These are phyloP conservation scores for Gobiocypris rarus DNA, from an alignment of 2,113 vertebrate species.

Conservation along the genomic window DNA sequence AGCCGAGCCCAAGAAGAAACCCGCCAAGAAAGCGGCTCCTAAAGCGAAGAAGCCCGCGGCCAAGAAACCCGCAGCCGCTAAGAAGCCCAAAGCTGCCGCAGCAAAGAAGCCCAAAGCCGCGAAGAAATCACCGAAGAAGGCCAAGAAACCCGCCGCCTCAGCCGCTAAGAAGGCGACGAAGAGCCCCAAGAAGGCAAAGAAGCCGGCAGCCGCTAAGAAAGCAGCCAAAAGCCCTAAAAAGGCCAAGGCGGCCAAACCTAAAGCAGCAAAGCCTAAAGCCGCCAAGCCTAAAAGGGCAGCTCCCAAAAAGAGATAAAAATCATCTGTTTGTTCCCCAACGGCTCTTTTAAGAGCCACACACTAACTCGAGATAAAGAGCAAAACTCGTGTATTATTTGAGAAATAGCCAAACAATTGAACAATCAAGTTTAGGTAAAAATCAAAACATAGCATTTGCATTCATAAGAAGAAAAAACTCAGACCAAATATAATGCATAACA, in stretches of 20 bases:
- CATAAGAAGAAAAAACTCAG: too few relatives aligned
- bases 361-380: neutral
- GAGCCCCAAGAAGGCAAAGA: neutral
- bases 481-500: too few relatives aligned
- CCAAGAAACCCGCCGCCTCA: neutral
- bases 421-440: too few relatives aligned
- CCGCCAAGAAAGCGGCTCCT: neutral
- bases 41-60: too few relatives aligned
- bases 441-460: too few relatives aligned
- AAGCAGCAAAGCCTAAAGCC: neutral
- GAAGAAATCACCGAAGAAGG: neutral
- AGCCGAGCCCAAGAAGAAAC: too few relatives aligned
- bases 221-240: neutral
- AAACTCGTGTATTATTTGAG: neutral
- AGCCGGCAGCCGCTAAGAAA: neutral
- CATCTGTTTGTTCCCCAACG: neutral
- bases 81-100: neutral
- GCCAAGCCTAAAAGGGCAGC: neutral
- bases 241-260: neutral
- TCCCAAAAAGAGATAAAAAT: neutral
- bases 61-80: neutral
- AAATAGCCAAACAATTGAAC: too few relatives aligned
- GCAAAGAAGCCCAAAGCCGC: neutral
- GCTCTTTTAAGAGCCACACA: constrained; percentile 28
- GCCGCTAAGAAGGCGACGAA: neutral